phyloP scores from a whole-genome alignment of 1,140 invertebrate genomes.

The Lepidurus packardi region DNA sequence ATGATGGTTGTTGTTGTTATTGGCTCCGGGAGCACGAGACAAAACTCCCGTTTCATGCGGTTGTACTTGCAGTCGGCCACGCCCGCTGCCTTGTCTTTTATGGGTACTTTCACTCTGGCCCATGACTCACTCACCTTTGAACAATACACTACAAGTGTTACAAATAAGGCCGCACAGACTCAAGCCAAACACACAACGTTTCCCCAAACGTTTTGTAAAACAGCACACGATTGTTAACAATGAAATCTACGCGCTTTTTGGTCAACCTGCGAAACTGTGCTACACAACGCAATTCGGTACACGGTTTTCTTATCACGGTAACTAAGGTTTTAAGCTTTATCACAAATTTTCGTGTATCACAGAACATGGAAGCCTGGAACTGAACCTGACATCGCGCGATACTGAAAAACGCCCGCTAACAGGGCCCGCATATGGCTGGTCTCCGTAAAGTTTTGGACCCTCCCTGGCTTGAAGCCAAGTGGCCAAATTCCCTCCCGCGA shows the following conservation, averaged over 20 bases:
- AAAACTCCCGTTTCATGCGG: neutral
- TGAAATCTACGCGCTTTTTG: neutral
- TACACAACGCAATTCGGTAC: neutral
- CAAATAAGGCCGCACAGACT: neutral
- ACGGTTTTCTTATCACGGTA: neutral
- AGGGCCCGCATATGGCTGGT: slow-evolving; percentile 2
- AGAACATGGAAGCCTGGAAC: slow-evolving; percentile 12
- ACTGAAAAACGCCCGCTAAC: slow-evolving; percentile 12
- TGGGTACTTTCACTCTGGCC: slow-evolving; percentile 13
- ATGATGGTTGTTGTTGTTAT: neutral
- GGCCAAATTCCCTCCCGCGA: slow-evolving; percentile 1
- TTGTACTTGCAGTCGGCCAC: neutral
- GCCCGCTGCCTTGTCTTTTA: slow-evolving; percentile 14
- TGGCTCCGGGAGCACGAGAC: neutral
- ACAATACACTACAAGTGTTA: slow-evolving; percentile 4
- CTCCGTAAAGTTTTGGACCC: neutral
- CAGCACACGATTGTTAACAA: neutral
- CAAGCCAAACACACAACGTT: neutral
- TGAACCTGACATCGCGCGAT: slow-evolving; percentile 9
- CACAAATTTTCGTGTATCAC: slow-evolving; percentile 12
- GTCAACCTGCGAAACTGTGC: neutral
- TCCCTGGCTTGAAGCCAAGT: neutral
- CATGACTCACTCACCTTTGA: slow-evolving; percentile 16
- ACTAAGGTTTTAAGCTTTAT: slow-evolving; percentile 9
- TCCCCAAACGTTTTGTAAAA: neutral